These are phyloP conservation scores for Pristionchus japonicus DNA, from an alignment of 2,888 invertebrate species.

Conservation along the genomic window DNA sequence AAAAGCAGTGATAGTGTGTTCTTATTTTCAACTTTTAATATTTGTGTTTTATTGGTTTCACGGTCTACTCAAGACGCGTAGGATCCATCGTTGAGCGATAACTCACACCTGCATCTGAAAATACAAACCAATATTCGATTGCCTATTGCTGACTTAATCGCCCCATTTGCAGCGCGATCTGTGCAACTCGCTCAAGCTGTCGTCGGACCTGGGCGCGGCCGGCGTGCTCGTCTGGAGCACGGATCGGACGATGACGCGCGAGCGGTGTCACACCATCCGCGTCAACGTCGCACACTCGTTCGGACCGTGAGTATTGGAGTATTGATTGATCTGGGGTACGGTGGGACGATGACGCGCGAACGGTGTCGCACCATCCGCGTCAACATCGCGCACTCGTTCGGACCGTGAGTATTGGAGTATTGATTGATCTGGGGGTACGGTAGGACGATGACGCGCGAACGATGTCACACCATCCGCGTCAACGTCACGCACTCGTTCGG, in stretches of 20 bases:
- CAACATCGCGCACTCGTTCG: not conserved
- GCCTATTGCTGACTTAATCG: not conserved
- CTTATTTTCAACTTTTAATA: too few relatives aligned
- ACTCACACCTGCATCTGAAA: not conserved
- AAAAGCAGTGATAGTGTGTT: not conserved
- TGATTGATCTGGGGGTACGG: constrained; percentile 47
- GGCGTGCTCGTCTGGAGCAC: constrained; percentile 48
- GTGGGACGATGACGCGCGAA: too few relatives aligned
- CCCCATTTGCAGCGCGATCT: constrained; percentile 54
- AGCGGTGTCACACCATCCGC: constrained; percentile 24
- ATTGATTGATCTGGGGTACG: too few relatives aligned
- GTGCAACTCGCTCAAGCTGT: constrained; percentile 60
- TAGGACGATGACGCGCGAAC: constrained; percentile 2
- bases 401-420: not conserved
- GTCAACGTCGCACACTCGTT: constrained; percentile 36
- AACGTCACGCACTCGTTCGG: constrained; percentile 42
- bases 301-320: constrained; percentile 48
- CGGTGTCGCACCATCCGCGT: too few relatives aligned
- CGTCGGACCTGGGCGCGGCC: constrained; percentile 57
- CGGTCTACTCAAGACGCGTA: too few relatives aligned
- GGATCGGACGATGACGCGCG: constrained; percentile 27
- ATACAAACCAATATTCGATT: not conserved
- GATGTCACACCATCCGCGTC: constrained; percentile 24
- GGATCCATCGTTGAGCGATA: not conserved
- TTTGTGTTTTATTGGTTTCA: not conserved